Evolutionary conservation across 1,140 invertebrate species (phyloP).

Genomic region (Drosophila burlai): DNA sequence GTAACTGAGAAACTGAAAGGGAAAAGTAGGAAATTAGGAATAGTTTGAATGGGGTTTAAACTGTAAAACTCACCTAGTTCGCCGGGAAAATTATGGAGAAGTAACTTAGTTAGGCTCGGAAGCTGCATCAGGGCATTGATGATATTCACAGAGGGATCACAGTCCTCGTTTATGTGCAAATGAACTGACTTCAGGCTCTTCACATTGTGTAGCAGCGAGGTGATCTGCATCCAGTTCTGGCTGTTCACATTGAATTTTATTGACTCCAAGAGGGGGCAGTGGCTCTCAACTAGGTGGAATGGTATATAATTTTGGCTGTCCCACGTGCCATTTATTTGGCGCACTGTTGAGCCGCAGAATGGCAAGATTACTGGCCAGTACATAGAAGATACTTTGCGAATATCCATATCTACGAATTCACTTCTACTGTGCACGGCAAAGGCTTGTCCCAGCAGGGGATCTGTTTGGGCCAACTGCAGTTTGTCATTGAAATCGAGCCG

Average conservation of each 20-base stretch:
- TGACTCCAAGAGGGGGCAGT: not conserved
- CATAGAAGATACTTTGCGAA: not conserved
- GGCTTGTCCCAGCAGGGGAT: not conserved
- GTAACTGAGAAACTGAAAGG: not conserved
- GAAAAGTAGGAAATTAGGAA: not conserved
- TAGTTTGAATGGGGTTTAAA: not conserved
- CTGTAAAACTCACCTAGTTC: not conserved
- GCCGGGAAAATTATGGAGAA: not conserved
- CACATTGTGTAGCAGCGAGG: not conserved
- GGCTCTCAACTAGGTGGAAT: not conserved
- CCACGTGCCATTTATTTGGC: not conserved
- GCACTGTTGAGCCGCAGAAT: not conserved
- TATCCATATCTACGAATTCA: not conserved
- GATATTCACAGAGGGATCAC: not conserved
- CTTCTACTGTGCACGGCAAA: not conserved
- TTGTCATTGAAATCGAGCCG: not conserved
- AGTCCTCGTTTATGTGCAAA: not conserved
- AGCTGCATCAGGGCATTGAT: not conserved
- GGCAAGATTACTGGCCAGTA: constrained; percentile 2
- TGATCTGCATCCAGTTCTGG: not conserved
- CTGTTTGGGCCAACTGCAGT: constrained; percentile 5
- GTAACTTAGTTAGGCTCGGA: not conserved
- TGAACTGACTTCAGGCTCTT: constrained; percentile 9
- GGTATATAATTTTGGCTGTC: not conserved
- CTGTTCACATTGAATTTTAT: constrained; percentile 3